Evolutionary conservation across 2,797 vertebrate genomes (phyloP).

Genomic region (Limnodromus scolopaceus): DNA sequence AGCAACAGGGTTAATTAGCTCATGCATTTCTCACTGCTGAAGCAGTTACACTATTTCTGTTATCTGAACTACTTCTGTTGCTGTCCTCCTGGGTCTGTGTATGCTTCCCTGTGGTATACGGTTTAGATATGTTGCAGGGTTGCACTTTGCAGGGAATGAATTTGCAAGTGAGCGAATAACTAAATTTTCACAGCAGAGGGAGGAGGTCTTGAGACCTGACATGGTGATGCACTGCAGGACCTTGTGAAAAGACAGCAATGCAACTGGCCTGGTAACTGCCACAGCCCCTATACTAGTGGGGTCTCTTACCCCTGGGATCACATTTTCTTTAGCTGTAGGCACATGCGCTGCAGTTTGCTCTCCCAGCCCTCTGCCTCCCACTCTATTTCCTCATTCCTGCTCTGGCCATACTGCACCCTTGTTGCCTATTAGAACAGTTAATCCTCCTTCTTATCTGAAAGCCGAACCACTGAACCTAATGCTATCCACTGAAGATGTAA

Average conservation of each 20-base stretch:
- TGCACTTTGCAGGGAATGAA: not conserved
- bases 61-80: not conserved
- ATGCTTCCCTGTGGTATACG: not conserved
- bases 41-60: not conserved
- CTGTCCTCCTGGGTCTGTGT: not conserved
- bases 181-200: not conserved
- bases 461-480: not conserved
- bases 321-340: not conserved
- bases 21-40: not conserved
- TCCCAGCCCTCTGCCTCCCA: not conserved
- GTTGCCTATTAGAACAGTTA: not conserved
- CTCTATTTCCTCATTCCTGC: not conserved
- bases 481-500: not conserved
- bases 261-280: not conserved
- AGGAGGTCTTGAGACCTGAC: not conserved
- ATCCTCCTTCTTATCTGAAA: not conserved
- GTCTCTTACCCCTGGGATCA: not conserved
- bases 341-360: not conserved
- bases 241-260: not conserved
- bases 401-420: not conserved
- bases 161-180: not conserved
- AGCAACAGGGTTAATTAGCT: not conserved
- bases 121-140: not conserved
- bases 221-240: rapidly evolving
- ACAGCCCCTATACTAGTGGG: not conserved